Evolutionary conservation across 2,797 vertebrate species (phyloP).

Genomic region (Spea hammondii): DNA sequence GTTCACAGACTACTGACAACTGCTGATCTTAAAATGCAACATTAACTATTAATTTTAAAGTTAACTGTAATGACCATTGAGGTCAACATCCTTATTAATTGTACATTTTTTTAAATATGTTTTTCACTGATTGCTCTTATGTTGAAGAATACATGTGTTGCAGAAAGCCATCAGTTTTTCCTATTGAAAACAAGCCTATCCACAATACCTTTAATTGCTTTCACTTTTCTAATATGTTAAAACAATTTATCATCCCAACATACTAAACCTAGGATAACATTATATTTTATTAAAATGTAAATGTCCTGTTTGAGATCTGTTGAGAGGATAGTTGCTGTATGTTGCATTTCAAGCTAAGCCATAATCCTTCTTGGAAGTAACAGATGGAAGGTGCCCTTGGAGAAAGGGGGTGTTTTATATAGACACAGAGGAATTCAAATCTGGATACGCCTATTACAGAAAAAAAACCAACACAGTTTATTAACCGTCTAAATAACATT

Average conservation of each 20-base stretch:
- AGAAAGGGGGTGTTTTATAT: neutral
- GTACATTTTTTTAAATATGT: neutral
- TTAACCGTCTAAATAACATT: neutral
- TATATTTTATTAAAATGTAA: neutral
- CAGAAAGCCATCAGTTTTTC: neutral
- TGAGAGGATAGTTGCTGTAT: neutral
- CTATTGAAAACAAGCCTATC: neutral
- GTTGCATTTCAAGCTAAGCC: conserved; percentile 23
- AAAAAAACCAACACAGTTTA: neutral
- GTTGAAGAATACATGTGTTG: neutral
- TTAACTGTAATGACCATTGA: neutral
- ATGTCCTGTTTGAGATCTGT: neutral
- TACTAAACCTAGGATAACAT: neutral
- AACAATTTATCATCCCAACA: neutral
- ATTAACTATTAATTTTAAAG: neutral
- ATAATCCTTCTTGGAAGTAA: conserved; percentile 29
- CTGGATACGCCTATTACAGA: neutral
- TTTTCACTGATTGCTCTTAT: neutral
- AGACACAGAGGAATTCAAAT: conserved; percentile 11
- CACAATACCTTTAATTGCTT: neutral
- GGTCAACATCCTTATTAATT: neutral
- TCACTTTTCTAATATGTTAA: conserved; percentile 1
- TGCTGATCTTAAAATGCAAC: conserved; percentile 53
- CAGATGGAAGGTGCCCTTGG: conserved; percentile 33
- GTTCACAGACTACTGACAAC: conserved; percentile 60